Percentiles rank a stretch among this genome's conserved stretches.
These are phyloP conservation scores for Falcaria lacertinaria DNA, from an alignment of 2,888 invertebrate genomes.

Conservation along the genomic window DNA sequence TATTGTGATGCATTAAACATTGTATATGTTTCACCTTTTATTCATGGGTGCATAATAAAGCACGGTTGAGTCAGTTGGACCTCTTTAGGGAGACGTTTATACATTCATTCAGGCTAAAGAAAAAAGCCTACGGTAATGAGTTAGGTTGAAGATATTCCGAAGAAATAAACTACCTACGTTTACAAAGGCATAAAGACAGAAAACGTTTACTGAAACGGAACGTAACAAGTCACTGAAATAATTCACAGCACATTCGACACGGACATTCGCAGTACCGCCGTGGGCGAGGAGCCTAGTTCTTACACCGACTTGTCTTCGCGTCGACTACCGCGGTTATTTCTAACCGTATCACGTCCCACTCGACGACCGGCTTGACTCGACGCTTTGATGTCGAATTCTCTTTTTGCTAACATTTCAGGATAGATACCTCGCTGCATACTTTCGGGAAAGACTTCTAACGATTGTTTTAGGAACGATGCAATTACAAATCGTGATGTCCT, in stretches of 20 bases:
- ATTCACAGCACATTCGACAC: slow-evolving; percentile 67
- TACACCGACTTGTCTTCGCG: slow-evolving; percentile 44
- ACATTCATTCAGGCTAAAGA: not conserved
- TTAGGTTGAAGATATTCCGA: too few relatives aligned
- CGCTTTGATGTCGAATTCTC: slow-evolving; percentile 75
- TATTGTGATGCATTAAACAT: slow-evolving; percentile 1
- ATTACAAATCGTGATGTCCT: not conserved
- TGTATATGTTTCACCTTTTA: not conserved
- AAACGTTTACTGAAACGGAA: slow-evolving; percentile 58
- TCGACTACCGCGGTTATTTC: slow-evolving; percentile 58
- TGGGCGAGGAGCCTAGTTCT: slow-evolving; percentile 33
- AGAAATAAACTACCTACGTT: not conserved
- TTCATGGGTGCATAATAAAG: not conserved
- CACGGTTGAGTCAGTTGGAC: not conserved
- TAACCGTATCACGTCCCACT: slow-evolving; percentile 68
- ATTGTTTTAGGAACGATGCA: slow-evolving; percentile 7
- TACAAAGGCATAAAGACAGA: slow-evolving; percentile 54
- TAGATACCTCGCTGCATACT: slow-evolving; percentile 59
- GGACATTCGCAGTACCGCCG: slow-evolving; percentile 50
- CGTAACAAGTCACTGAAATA: slow-evolving; percentile 63
- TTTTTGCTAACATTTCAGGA: slow-evolving; percentile 74
- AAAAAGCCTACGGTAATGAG: too few relatives aligned
- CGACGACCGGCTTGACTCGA: slow-evolving; percentile 58
- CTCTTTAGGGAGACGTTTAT: not conserved
- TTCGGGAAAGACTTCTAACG: slow-evolving; percentile 65